phyloP scores from a whole-genome alignment of 1,140 invertebrate species.

The Eurosta solidaginis region DNA sequence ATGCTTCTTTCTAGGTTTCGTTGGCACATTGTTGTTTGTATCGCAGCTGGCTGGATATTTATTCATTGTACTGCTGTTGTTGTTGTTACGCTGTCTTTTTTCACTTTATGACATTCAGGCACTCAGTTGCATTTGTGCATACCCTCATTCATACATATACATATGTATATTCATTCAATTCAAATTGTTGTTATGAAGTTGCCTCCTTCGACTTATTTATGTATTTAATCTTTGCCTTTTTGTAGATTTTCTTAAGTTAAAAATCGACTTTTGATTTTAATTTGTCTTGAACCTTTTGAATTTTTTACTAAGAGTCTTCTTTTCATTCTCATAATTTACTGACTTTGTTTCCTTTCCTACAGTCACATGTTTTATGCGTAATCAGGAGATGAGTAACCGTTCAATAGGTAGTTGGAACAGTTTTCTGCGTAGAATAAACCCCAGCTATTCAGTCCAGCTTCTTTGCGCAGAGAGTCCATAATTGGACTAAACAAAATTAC shows the following conservation, averaged over 20 bases:
- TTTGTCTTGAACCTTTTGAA: no score
- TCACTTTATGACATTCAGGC: conserved; percentile 5
- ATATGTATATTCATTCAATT: neutral
- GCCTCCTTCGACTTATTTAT: neutral
- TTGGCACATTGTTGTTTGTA: conserved; percentile 16
- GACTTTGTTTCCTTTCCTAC: no score
- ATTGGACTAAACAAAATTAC: no score
- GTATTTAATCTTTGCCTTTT: conserved; percentile 20
- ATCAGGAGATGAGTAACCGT: no score
- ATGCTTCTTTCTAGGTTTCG: neutral
- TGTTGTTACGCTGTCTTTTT: neutral
- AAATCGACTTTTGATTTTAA: neutral
- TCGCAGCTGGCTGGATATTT: neutral
- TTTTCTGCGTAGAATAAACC: no score
- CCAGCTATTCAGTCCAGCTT: no score
- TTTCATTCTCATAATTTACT: neutral
- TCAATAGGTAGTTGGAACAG: no score
- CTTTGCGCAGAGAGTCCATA: no score
- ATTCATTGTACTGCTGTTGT: neutral
- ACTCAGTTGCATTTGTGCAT: neutral
- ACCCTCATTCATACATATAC: no score
- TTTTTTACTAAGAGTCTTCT: no score
- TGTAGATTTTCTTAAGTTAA: neutral
- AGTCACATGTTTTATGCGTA: no score
- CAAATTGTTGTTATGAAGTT: neutral